Percentiles rank a stretch among this genome's conserved stretches.
These are phyloP conservation scores for Lateolabrax maculatus DNA, from an alignment of 2,797 vertebrate genomes.

Conservation along the genomic window DNA sequence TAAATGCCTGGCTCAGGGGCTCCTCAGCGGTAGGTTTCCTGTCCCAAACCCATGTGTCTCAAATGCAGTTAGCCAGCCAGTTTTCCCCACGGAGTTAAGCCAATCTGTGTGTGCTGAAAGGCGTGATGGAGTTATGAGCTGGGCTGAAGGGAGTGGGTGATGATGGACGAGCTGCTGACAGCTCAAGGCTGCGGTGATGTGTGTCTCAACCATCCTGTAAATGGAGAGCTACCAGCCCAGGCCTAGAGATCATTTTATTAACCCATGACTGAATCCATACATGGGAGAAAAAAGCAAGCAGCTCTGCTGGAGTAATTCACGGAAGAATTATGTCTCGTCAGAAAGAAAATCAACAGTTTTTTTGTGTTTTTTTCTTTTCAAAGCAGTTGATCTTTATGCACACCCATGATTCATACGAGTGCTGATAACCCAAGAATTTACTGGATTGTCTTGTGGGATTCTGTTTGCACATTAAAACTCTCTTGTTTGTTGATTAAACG, in stretches of 20 bases:
- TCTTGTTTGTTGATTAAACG: constrained; percentile 49
- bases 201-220: constrained; percentile 61
- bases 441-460: constrained; percentile 28
- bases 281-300: constrained; percentile 27
- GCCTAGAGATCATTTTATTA: constrained; percentile 47
- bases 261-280: constrained; percentile 48
- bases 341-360: constrained; percentile 17
- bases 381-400: constrained; percentile 17
- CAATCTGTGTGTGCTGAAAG: constrained; percentile 75
- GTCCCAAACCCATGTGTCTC: constrained; percentile 18
- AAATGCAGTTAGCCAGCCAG: constrained; percentile 33
- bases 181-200: constrained; percentile 68
- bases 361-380: constrained; percentile 25
- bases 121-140: constrained; percentile 74
- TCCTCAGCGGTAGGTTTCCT: constrained; percentile 6
- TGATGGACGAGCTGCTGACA: constrained; percentile 74
- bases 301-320: constrained; percentile 4
- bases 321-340: neutral
- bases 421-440: constrained; percentile 30
- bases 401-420: neutral
- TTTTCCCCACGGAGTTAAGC: constrained; percentile 51
- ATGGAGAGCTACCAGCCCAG: constrained; percentile 46
- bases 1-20: constrained; percentile 53
- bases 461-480: constrained; percentile 32
- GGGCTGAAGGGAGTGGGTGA: constrained; percentile 46